A percentile compares a stretch with the other conserved stretches of the same genome.
These are phyloP conservation scores for Drosophila watanabei DNA, from an alignment of 1,140 invertebrate genomes.

Conservation along the genomic window DNA sequence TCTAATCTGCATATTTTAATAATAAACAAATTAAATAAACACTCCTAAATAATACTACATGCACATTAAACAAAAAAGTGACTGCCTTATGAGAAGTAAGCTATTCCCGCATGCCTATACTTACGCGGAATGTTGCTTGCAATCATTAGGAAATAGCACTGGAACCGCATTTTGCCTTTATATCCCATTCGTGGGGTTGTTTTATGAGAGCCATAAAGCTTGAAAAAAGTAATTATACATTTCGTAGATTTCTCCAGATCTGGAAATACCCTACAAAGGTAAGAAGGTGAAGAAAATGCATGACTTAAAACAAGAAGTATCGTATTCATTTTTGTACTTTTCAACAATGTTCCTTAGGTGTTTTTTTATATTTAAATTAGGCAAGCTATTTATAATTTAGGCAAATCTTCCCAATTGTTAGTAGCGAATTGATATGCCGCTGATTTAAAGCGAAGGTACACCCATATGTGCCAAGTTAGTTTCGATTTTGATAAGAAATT, in stretches of 20 bases:
- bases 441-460: constrained; percentile 34
- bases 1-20: constrained; percentile 1
- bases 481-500: constrained; percentile 77
- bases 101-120: neutral
- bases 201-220: constrained; percentile 15
- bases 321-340: no score
- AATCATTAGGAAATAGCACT: constrained; percentile 14
- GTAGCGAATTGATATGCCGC: constrained; percentile 38
- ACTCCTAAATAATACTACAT: neutral
- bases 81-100: neutral
- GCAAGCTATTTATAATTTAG: neutral
- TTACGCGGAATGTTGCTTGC: constrained; percentile 6
- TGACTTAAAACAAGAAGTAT: neutral
- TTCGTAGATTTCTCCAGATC: neutral
- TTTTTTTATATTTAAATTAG: neutral
- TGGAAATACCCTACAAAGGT: constrained; percentile 4
- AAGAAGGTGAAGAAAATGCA: neutral
- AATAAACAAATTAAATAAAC: neutral
- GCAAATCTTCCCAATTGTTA: neutral
- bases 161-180: constrained; percentile 15
- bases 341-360: no score
- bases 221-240: constrained; percentile 38
- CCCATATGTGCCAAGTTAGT: constrained; percentile 51
- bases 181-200: constrained; percentile 24
- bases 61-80: neutral